These are phyloP conservation scores for Phaethon lepturus DNA, from an alignment of 2,113 vertebrate genomes.

Conservation along the genomic window DNA sequence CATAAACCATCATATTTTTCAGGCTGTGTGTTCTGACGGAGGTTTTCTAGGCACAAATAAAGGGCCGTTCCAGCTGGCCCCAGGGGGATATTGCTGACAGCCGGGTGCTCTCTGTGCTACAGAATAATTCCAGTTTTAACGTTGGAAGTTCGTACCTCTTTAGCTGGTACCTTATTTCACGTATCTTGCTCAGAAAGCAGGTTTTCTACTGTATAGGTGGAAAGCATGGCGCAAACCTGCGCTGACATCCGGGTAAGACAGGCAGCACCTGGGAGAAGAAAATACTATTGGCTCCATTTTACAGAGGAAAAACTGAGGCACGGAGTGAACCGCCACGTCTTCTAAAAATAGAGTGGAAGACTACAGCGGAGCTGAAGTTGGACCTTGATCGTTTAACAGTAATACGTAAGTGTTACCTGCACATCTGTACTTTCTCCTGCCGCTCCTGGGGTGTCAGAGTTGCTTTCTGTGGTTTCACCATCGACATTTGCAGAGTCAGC, in stretches of 20 bases:
- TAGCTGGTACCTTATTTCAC: background rate
- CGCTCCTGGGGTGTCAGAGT: too few species aligned
- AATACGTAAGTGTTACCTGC: background rate
- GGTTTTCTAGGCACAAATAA: background rate
- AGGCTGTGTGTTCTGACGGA: background rate
- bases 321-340: background rate
- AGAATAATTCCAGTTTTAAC: background rate
- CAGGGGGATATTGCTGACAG: background rate
- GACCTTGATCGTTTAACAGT: background rate
- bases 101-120: accelerated
- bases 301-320: background rate
- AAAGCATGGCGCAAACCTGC: background rate
- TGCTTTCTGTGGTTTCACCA: background rate
- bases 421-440: background rate
- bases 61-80: background rate
- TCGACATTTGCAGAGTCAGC: constrained; percentile 43
- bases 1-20: background rate
- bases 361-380: background rate
- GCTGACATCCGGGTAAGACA: background rate
- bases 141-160: background rate
- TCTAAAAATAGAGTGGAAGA: background rate
- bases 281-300: background rate
- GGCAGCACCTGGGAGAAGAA: background rate
- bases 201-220: background rate
- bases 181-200: background rate